Conservation (phyloP, 2,888 invertebrate species). For the Napeogenes inachia region DNA sequence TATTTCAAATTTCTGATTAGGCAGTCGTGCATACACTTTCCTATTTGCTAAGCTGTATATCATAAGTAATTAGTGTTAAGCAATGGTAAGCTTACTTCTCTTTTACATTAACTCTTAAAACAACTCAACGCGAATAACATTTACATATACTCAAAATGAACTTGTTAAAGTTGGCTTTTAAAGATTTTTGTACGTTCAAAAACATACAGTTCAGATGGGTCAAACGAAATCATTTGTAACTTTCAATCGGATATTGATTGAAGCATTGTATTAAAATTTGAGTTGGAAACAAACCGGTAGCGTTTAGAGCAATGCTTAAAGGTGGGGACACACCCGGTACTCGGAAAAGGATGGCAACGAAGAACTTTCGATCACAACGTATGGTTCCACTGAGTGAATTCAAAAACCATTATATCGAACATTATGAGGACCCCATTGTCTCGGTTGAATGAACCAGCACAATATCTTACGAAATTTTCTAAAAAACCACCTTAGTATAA, state of each 20-base stretch:
- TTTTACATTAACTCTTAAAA: too few relatives aligned
- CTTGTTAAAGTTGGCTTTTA: not conserved
- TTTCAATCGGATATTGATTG: conserved; percentile 33
- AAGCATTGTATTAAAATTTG: conserved; percentile 32
- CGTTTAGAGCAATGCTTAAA: conserved; percentile 27
- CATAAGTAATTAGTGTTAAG: conserved; percentile 17
- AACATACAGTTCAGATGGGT: conserved; percentile 26
- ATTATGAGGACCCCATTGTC: conserved; percentile 71
- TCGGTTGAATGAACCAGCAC: conserved; percentile 69
- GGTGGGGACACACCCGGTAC: conserved; percentile 52
- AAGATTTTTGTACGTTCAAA: conserved; percentile 8
- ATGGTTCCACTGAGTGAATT: conserved; percentile 68
- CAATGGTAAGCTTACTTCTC: too few relatives aligned
- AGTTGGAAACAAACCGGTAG: conserved; percentile 22
- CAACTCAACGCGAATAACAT: too few relatives aligned
- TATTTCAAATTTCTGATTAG: conserved; percentile 30
- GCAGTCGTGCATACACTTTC: conserved; percentile 23
- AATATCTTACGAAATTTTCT: conserved; percentile 76
- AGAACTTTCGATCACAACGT: conserved; percentile 66
- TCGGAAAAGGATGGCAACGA: conserved; percentile 52
- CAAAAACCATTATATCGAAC: conserved; percentile 71
- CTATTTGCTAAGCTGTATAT: conserved; percentile 19
- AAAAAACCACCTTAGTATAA: conserved; percentile 68
- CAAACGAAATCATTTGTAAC: conserved; percentile 30
- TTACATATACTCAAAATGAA: not conserved